Conservation (phyloP, 2,888 invertebrate species). For the Baccha elongata region DNA sequence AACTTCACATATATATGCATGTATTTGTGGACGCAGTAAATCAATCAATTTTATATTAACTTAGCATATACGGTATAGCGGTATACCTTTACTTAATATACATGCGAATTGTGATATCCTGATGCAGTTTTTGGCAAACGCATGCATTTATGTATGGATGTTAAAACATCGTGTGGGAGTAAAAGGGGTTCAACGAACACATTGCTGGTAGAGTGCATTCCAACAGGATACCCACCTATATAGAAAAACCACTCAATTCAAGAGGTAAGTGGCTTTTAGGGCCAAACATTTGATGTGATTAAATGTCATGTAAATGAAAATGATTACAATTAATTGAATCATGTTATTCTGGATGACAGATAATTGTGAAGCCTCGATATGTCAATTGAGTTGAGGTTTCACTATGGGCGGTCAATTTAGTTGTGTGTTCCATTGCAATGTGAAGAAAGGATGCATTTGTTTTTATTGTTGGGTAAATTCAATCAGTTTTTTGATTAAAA, state of each 20-base stretch:
- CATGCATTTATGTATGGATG: conserved; percentile 60
- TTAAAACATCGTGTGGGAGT: not conserved
- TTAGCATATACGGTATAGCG: conserved; percentile 9
- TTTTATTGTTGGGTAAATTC: not conserved
- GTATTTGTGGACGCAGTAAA: conserved; percentile 51
- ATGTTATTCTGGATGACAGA: conserved; percentile 45
- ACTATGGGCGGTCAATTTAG: conserved; percentile 9
- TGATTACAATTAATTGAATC: conserved; percentile 64
- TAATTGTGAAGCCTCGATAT: conserved; percentile 37
- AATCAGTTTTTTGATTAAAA: conserved; percentile 3
- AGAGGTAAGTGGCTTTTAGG: conserved; percentile 58
- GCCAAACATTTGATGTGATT: conserved; percentile 58
- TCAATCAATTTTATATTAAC: conserved; percentile 72
- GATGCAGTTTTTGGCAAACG: conserved; percentile 12
- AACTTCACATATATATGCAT: too few species aligned
- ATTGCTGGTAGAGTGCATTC: not conserved
- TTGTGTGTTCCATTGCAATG: not conserved
- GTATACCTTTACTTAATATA: not conserved
- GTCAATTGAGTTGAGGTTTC: conserved; percentile 42
- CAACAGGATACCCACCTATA: not conserved
- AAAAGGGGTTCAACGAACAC: not conserved
- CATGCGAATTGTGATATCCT: not conserved
- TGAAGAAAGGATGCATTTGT: not conserved
- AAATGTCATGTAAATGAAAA: conserved; percentile 64
- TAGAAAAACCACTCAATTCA: conserved; percentile 17